Percentiles rank a stretch among this genome's conserved stretches.
Evolutionary conservation across 1,140 invertebrate species (phyloP).

Genomic region (Maniola jurtina): DNA sequence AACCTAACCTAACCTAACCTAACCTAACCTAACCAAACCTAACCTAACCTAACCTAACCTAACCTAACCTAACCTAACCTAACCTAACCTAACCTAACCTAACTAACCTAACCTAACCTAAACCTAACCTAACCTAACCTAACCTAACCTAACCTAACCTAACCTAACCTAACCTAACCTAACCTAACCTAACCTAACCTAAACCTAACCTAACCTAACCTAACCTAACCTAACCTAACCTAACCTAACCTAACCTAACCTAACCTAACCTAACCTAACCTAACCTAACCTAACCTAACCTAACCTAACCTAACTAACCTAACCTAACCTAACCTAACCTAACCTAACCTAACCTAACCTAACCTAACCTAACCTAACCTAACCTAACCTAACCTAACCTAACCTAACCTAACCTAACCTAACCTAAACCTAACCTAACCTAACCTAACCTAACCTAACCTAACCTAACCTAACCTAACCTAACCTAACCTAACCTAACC

Average conservation of each 20-base stretch:
- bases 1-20: constrained; percentile 14
- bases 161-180: constrained; percentile 21
- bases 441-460: constrained; percentile 21
- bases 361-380: constrained; percentile 46
- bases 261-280: constrained; percentile 40
- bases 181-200: constrained; percentile 21
- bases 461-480: constrained; percentile 18
- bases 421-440: constrained; percentile 10
- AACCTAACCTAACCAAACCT: constrained; percentile 11
- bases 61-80: constrained; percentile 17
- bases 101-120: constrained; percentile 11
- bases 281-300: constrained; percentile 43
- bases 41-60: constrained; percentile 15
- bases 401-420: constrained; percentile 26
- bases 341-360: constrained; percentile 41
- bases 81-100: constrained; percentile 20
- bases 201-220: constrained; percentile 8
- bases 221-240: constrained; percentile 29
- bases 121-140: constrained; percentile 21
- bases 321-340: constrained; percentile 16
- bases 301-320: constrained; percentile 22
- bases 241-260: constrained; percentile 43
- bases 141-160: constrained; percentile 21
- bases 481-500: constrained; percentile 38
- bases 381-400: constrained; percentile 44